A percentile compares a stretch with the other conserved stretches of the same genome.
Conservation (phyloP, 2,888 invertebrate genomes). For the Ormyrus rosae region DNA sequence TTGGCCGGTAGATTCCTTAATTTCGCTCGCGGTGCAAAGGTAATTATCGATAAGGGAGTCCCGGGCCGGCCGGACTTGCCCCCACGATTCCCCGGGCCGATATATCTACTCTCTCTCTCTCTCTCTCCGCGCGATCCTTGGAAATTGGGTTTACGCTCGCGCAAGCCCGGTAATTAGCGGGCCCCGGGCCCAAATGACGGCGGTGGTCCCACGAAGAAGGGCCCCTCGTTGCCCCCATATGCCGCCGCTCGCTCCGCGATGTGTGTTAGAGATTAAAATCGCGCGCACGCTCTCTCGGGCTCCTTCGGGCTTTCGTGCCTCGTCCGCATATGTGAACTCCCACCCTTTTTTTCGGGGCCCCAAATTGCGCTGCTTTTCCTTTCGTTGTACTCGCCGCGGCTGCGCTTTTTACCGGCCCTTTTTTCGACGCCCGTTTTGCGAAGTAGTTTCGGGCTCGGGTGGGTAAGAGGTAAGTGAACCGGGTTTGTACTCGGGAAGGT, state of each 20-base stretch:
- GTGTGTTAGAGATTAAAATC: slow-evolving; percentile 66
- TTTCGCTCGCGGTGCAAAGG: slow-evolving; percentile 52
- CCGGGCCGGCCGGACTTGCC: not conserved
- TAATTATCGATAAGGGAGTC: slow-evolving; percentile 55
- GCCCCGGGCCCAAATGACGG: slow-evolving; percentile 69
- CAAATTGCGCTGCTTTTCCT: not conserved
- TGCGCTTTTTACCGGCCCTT: too few species aligned
- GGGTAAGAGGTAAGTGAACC: too few species aligned
- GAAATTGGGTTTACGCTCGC: slow-evolving; percentile 73
- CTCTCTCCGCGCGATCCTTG: slow-evolving; percentile 58
- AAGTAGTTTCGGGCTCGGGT: too few species aligned
- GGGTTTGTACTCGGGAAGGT: too few species aligned
- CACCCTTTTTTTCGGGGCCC: slow-evolving; percentile 1
- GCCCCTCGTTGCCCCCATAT: slow-evolving; percentile 60
- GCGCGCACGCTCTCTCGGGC: slow-evolving; percentile 55
- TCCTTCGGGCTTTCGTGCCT: slow-evolving; percentile 30
- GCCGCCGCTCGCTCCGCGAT: slow-evolving; percentile 55
- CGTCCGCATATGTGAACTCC: not conserved
- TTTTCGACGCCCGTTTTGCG: too few species aligned
- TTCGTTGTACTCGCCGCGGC: not conserved
- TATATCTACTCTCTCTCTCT: too few species aligned
- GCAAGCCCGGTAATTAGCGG: slow-evolving; percentile 73
- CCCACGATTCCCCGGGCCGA: too few species aligned
- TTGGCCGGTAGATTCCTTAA: slow-evolving; percentile 53
- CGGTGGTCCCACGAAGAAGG: slow-evolving; percentile 68